Evolutionary conservation across 2,888 invertebrate genomes (phyloP).

Genomic region (Agrotis ipsilon): DNA sequence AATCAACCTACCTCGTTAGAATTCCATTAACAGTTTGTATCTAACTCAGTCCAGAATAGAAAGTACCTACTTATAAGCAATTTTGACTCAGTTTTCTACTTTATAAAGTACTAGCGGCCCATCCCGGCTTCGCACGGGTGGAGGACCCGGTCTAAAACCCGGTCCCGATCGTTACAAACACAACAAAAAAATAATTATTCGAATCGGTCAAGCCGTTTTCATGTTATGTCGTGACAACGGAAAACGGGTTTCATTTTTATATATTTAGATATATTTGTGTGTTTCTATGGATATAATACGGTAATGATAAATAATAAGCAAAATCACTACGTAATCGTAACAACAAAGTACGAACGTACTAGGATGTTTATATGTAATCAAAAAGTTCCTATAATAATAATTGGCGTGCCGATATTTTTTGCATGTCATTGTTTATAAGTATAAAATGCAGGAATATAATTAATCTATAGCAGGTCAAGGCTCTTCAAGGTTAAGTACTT

Average conservation of each 20-base stretch:
- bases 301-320: background rate
- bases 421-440: conserved; percentile 26
- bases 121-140: no score
- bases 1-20: conserved; percentile 30
- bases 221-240: no score
- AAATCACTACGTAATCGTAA: background rate
- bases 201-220: no score
- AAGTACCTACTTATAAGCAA: background rate
- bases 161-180: no score
- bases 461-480: conserved; percentile 37
- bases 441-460: conserved; percentile 1
- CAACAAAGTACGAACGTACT: background rate
- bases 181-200: no score
- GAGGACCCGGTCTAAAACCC: no score
- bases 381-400: conserved; percentile 5
- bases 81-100: background rate
- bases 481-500: conserved; percentile 38
- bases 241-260: no score
- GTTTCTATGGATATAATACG: background rate
- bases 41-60: background rate
- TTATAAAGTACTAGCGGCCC: background rate
- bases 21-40: conserved; percentile 27
- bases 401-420: conserved; percentile 1
- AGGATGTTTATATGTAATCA: conserved; percentile 2
- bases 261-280: no score